A percentile compares a stretch with the other conserved stretches of the same genome.
Evolutionary conservation across 2,888 invertebrate species (phyloP).

Genomic region (Diplazon laetatorius): DNA sequence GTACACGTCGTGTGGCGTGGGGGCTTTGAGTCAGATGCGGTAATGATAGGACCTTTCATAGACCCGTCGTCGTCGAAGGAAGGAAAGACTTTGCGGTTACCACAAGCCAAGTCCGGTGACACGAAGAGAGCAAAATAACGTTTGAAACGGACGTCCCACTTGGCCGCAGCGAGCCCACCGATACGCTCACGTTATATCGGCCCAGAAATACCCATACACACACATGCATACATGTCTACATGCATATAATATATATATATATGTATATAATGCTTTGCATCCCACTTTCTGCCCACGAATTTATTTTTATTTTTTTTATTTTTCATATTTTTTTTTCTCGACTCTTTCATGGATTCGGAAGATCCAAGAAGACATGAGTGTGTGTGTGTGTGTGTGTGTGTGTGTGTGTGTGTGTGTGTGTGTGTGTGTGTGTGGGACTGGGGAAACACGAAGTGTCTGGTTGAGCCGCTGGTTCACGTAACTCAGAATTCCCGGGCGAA

Average conservation of each 20-base stretch:
- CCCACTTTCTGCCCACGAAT: not conserved
- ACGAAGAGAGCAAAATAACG: conserved; percentile 38
- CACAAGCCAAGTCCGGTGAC: conserved; percentile 36
- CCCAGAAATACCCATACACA: not conserved
- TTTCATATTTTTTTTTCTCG: not conserved
- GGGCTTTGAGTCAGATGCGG: conserved; percentile 20
- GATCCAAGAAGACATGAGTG: conserved; percentile 26
- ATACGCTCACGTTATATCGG: not conserved
- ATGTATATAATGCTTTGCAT: not conserved
- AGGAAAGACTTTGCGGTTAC: conserved; percentile 45
- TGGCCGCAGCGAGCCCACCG: not conserved
- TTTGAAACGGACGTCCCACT: conserved; percentile 10
- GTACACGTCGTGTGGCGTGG: not conserved
- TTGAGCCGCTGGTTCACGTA: not conserved
- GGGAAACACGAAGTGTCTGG: conserved; percentile 32
- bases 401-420: conserved; percentile 14
- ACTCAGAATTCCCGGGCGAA: not conserved
- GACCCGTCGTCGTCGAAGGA: not conserved
- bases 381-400: conserved; percentile 10
- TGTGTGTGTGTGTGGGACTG: conserved; percentile 15
- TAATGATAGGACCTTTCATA: conserved; percentile 13
- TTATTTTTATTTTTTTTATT: too few relatives aligned
- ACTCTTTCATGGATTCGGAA: conserved; percentile 20
- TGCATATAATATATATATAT: too few relatives aligned
- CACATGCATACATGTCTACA: too few relatives aligned